Evolutionary conservation across 1,140 invertebrate genomes (phyloP).

Genomic region (Atta texana): DNA sequence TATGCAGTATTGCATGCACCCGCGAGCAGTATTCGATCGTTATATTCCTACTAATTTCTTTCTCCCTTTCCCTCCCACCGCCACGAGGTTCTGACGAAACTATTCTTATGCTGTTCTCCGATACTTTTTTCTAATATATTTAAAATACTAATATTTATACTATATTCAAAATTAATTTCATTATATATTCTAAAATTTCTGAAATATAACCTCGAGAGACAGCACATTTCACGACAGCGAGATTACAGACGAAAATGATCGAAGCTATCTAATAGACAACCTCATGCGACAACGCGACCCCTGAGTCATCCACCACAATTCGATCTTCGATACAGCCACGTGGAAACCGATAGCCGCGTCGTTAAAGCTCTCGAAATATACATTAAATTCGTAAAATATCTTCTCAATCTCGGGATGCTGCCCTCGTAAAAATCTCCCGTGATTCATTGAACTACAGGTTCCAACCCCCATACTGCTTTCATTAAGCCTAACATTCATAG

Average conservation of each 20-base stretch:
- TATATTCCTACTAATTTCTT: slow-evolving; percentile 19
- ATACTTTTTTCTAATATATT: neutral
- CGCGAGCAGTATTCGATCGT: slow-evolving; percentile 41
- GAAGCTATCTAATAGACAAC: neutral
- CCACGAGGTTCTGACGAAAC: neutral
- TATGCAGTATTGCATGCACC: slow-evolving; percentile 39
- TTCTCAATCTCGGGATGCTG: neutral
- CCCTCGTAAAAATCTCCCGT: neutral
- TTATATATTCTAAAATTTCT: neutral
- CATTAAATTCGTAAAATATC: neutral
- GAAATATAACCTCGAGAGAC: neutral
- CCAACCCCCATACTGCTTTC: neutral
- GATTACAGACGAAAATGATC: neutral
- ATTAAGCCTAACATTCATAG: neutral
- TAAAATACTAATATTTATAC: too few species aligned
- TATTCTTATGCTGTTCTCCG: neutral
- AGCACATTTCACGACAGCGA: neutral
- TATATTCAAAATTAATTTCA: too few species aligned
- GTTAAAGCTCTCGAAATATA: neutral
- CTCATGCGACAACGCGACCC: slow-evolving; percentile 1
- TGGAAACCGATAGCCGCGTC: neutral
- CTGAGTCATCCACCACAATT: slow-evolving; percentile 49
- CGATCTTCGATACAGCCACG: slow-evolving; percentile 20
- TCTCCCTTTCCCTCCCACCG: neutral
- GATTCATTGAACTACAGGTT: neutral